A percentile compares a stretch with the other conserved stretches of the same genome.
These are phyloP conservation scores for Clarias gariepinus DNA, from an alignment of 2,113 vertebrate species.

Conservation along the genomic window DNA sequence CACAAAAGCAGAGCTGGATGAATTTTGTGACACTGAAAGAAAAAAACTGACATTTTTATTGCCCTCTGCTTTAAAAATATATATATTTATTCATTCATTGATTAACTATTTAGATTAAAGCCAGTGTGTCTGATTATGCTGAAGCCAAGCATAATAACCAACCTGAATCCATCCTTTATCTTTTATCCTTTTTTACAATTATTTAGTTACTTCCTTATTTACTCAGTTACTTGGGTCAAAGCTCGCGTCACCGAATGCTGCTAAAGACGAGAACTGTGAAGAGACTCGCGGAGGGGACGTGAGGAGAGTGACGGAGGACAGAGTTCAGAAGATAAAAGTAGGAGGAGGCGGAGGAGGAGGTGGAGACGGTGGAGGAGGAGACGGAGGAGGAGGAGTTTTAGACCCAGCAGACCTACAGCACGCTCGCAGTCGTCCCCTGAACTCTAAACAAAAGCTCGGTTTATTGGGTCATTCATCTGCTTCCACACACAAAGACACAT, in stretches of 20 bases:
- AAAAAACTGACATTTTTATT: neutral
- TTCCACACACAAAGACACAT: slow-evolving; percentile 2
- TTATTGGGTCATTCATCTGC: slow-evolving; percentile 21
- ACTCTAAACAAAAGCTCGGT: slow-evolving; percentile 1
- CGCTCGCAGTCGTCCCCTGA: neutral
- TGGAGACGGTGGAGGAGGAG: neutral
- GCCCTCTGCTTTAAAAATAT: neutral
- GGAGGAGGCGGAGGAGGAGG: neutral
- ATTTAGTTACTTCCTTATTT: neutral
- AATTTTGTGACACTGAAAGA: neutral
- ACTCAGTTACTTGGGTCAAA: neutral
- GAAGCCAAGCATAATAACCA: no score
- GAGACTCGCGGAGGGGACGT: neutral
- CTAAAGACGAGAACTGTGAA: neutral
- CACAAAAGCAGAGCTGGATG: neutral
- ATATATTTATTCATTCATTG: neutral
- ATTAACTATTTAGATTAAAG: neutral
- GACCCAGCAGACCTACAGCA: neutral
- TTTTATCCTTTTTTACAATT: neutral
- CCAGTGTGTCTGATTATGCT: no score
- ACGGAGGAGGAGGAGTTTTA: neutral
- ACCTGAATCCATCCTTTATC: no score
- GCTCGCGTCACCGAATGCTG: neutral
- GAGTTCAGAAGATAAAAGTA: no score
- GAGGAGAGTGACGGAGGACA: neutral